Percentiles rank a stretch among this genome's conserved stretches.
phyloP scores from a whole-genome alignment of 1,140 invertebrate genomes.

The Ostrea denselamellosa region DNA sequence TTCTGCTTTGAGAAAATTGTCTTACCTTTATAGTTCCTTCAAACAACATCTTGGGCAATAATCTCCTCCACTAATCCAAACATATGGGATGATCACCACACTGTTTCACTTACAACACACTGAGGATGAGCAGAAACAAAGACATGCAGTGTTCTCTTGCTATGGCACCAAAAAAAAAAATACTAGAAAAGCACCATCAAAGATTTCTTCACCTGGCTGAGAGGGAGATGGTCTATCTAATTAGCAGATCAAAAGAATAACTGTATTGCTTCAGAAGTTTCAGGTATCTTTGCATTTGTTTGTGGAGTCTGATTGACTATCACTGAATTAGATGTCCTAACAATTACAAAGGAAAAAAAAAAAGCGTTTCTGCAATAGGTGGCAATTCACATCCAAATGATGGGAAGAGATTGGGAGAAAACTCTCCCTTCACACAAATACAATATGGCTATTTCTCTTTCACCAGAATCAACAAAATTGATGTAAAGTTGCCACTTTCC shows the following conservation, averaged over 20 bases:
- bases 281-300: constrained; percentile 10
- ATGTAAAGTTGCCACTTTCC: constrained; percentile 2
- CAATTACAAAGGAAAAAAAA: neutral
- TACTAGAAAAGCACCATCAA: neutral
- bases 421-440: neutral
- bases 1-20: neutral
- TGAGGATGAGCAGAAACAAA: constrained; percentile 4
- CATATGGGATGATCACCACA: constrained; percentile 26
- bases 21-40: constrained; percentile 32
- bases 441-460: neutral
- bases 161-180: neutral
- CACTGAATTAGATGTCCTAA: neutral
- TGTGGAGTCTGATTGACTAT: constrained; percentile 17
- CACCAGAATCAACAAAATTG: neutral
- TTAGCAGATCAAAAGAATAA: constrained; percentile 34
- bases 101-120: constrained; percentile 25
- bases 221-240: constrained; percentile 2
- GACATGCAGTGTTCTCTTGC: neutral
- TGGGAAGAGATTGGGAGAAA: neutral
- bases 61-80: constrained; percentile 22
- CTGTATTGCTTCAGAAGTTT: neutral
- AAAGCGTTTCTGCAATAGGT: neutral
- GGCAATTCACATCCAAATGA: neutral
- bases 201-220: constrained; percentile 8
- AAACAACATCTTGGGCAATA: constrained; percentile 35